Evolutionary conservation across 2,797 vertebrate species (phyloP), one percentile per base, ranked within the genome.

Genomic region (Pseudochromis fuscus): DNA sequence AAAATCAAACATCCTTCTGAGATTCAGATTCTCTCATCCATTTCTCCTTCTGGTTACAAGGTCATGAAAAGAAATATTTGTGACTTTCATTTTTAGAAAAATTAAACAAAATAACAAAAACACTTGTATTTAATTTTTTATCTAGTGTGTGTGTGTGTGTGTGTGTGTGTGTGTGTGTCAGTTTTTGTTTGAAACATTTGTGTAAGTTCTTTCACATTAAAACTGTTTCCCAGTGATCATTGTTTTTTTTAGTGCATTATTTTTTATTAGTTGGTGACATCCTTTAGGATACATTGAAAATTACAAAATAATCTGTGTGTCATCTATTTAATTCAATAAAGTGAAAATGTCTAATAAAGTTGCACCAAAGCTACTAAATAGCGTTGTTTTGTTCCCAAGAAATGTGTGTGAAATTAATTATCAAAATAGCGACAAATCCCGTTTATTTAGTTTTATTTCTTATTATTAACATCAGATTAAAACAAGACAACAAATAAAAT

Each of bases 1-100:
- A n/a, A 62, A 69, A 52, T 66, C 30, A 55, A 67, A 42, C 62
- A 45, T 52, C 4, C 6, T 23, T 53, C 42, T 6, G 40, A 24
- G 6, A 5, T 21, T 1, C 1, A 52, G 25, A 37, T 15, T 59
- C 19, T 40, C 9, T 35, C 1, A 19, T 25, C 53, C 9, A 31
- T 28, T 15, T 38, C 23, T 31, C 25, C 16, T 28, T 72, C 24
- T 25, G 13, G 18, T 1, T 51, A 4, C 18, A 18, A 59, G 24
- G 23, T 5, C 11, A 27, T 30, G 46, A 18, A 59, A 33, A 71
- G 49, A n/a, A 52, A 16, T 9, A 23, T 44, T 2, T 28, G 27
- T 25, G 28, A 35, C 0, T 19, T 24, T 61, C 2, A 27, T n/a
- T 52, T 46, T 59, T 46, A 5, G 19, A 21, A 8, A 2, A 16